phyloP scores from a whole-genome alignment of 2,113 vertebrate genomes.

The Progne subis region DNA sequence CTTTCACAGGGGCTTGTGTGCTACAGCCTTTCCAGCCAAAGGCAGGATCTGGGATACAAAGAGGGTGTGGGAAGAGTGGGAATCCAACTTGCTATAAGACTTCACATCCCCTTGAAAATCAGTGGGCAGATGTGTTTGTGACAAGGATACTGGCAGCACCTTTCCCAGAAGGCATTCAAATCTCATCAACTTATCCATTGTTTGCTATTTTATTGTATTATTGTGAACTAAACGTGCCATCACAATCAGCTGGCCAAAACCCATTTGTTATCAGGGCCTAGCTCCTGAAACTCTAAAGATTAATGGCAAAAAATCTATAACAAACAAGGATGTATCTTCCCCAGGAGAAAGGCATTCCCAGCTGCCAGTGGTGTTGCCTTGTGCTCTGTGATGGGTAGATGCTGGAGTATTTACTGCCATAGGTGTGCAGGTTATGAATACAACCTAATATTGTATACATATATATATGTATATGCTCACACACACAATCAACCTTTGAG shows the following conservation, averaged over 20 bases:
- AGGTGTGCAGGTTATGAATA: neutral
- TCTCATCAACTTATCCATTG: neutral
- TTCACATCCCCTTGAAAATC: neutral
- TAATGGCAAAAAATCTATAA: neutral
- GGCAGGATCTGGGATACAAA: neutral
- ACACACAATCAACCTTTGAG: neutral
- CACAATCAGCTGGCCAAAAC: neutral
- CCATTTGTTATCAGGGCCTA: neutral
- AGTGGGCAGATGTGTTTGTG: neutral
- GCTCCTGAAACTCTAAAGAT: neutral
- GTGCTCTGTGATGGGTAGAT: neutral
- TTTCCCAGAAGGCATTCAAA: neutral
- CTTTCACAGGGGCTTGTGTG: neutral
- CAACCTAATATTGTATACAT: neutral
- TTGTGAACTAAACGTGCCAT: neutral
- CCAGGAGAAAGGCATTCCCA: neutral
- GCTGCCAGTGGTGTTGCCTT: neutral
- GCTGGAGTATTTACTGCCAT: neutral
- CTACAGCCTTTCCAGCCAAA: neutral
- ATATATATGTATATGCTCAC: no score
- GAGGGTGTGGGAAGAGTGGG: neutral
- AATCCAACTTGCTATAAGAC: neutral
- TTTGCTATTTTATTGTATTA: neutral
- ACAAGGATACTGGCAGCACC: neutral
- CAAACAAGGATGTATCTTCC: neutral